Percentiles rank a stretch among this genome's conserved stretches.
Evolutionary conservation across 2,888 invertebrate genomes (phyloP).

Genomic region (Harpagoxenus sublaevis): DNA sequence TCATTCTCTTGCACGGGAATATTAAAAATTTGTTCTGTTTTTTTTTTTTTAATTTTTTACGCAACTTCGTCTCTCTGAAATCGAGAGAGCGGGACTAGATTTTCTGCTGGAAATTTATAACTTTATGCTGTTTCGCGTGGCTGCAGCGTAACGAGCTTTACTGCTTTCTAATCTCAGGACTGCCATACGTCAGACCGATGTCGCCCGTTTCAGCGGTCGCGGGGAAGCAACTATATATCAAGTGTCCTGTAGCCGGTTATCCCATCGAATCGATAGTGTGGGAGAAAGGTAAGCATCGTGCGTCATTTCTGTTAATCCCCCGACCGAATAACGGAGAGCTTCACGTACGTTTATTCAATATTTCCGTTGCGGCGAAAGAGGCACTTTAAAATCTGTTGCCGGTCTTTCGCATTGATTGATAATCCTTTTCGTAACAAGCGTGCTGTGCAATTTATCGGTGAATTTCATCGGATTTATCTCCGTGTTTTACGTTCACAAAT

Average conservation of each 20-base stretch:
- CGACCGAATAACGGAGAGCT: not conserved
- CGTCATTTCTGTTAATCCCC: constrained; percentile 52
- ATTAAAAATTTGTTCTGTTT: constrained; percentile 5
- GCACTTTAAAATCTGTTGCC: not conserved
- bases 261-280: constrained; percentile 87
- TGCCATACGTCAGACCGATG: constrained; percentile 86
- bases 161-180: constrained; percentile 81
- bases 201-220: constrained; percentile 86
- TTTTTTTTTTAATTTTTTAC: not conserved
- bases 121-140: constrained; percentile 23
- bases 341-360: constrained; percentile 29
- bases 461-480: not conserved
- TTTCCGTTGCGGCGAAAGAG: constrained; percentile 10
- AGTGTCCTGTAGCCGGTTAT: constrained; percentile 88
- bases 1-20: not conserved
- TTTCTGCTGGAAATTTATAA: constrained; percentile 33
- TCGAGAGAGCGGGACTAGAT: not conserved
- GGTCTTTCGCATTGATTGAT: constrained; percentile 2
- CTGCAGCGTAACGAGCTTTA: constrained; percentile 39
- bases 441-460: not conserved
- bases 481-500: constrained; percentile 15
- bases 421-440: not conserved
- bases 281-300: constrained; percentile 87
- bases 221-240: constrained; percentile 86
- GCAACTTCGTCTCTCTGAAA: not conserved